phyloP scores from a whole-genome alignment of 2,797 vertebrate species.

The Trichosurus vulpecula region DNA sequence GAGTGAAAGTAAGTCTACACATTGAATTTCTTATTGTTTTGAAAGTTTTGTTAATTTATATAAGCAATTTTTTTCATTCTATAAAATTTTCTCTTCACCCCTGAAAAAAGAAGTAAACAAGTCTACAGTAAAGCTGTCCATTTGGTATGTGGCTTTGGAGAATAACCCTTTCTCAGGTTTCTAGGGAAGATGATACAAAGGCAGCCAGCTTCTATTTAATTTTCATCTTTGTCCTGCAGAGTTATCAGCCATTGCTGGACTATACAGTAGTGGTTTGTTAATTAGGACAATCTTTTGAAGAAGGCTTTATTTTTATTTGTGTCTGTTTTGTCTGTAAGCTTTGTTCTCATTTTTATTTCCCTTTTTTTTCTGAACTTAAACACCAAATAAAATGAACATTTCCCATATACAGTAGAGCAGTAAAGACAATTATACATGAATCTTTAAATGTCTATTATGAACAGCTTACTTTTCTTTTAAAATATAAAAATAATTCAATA shows the following conservation, averaged over 20 bases:
- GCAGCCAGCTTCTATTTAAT: neutral
- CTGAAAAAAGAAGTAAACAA: neutral
- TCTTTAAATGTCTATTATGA: neutral
- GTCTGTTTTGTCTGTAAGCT: neutral
- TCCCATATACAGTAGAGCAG: neutral
- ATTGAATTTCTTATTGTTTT: neutral
- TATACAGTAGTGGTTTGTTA: constrained; percentile 44
- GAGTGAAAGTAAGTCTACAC: neutral
- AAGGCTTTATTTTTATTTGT: neutral
- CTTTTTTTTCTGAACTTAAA: neutral
- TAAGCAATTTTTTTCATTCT: neutral
- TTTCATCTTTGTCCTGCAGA: constrained; percentile 9
- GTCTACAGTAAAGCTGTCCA: neutral
- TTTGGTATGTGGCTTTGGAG: neutral
- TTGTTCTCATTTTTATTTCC: neutral
- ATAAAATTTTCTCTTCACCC: neutral
- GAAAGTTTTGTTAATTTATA: neutral
- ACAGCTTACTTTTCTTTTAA: neutral
- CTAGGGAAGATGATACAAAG: constrained; percentile 17
- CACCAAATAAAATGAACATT: neutral
- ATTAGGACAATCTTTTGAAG: neutral
- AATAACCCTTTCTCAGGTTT: constrained; percentile 23
- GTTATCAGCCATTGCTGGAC: neutral
- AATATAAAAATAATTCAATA: neutral
- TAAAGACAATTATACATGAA: neutral